Evolutionary conservation across 2,888 invertebrate species (phyloP).

Genomic region (Drosophila neoperkinsi): DNA sequence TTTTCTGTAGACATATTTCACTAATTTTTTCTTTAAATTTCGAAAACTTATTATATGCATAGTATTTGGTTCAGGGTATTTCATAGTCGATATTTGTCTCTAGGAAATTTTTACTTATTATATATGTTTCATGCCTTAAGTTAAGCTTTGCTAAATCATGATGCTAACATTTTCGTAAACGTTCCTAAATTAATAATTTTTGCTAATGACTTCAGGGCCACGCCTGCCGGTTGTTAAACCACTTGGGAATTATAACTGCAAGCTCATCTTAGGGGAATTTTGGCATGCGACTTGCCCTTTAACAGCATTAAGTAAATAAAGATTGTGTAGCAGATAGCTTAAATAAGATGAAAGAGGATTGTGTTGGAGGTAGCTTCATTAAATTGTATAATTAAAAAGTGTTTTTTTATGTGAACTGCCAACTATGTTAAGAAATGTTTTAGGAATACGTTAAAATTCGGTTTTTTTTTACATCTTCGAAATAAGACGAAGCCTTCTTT

Average conservation of each 20-base stretch:
- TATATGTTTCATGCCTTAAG: not conserved
- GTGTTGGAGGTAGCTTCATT: not conserved
- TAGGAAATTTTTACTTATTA: not conserved
- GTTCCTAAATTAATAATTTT: not conserved
- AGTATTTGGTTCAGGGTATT: not conserved
- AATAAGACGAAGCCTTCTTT: not conserved
- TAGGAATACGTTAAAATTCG: not conserved
- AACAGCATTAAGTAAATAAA: not conserved
- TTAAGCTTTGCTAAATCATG: not conserved
- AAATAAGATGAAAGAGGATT: not conserved
- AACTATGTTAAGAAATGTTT: not conserved
- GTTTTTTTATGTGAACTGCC: too few species aligned
- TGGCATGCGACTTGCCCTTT: not conserved
- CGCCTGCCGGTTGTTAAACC: not conserved
- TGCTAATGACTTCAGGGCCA: conserved; percentile 19
- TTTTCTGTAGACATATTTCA: not conserved
- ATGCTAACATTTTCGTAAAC: not conserved
- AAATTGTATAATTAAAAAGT: not conserved
- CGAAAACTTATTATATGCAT: too few species aligned
- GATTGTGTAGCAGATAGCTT: not conserved
- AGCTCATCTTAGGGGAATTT: conserved; percentile 13
- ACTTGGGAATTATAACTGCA: conserved; percentile 27
- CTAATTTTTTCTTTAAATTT: not conserved
- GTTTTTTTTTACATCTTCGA: not conserved
- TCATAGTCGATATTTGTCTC: not conserved